These are phyloP conservation scores for Papilio elwesi DNA, from an alignment of 2,888 invertebrate species.

Conservation along the genomic window DNA sequence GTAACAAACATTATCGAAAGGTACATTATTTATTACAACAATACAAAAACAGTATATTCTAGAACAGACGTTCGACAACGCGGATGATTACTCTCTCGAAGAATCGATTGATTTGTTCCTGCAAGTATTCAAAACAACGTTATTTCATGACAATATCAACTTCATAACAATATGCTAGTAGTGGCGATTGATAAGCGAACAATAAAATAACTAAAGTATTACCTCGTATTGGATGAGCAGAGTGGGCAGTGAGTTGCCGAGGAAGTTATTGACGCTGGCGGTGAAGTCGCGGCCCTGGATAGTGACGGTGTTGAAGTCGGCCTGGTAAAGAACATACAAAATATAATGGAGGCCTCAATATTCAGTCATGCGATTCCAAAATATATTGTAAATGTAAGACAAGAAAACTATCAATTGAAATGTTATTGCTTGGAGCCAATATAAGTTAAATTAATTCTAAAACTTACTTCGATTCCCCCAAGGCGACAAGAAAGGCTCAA, in stretches of 20 bases:
- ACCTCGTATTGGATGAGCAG: conserved; percentile 13
- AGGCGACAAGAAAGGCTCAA: conserved; percentile 5
- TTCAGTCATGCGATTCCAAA: too few relatives aligned
- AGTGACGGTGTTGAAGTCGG: not conserved
- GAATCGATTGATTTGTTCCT: conserved; percentile 3
- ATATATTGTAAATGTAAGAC: too few relatives aligned
- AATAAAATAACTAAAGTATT: not conserved
- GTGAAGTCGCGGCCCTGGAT: not conserved
- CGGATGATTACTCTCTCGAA: not conserved
- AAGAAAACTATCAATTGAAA: too few relatives aligned
- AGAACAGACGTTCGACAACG: not conserved
- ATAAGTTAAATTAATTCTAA: not conserved
- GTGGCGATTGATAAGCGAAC: not conserved
- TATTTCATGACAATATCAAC: not conserved
- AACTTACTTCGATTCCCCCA: conserved; percentile 17
- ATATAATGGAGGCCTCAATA: not conserved
- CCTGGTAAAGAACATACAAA: not conserved
- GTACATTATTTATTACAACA: not conserved
- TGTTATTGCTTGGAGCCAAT: too few relatives aligned
- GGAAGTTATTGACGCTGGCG: conserved; percentile 8
- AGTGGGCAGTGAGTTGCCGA: not conserved
- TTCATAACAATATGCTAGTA: not conserved
- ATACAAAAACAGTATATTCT: not conserved
- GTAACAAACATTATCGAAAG: not conserved
- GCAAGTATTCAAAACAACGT: not conserved